Percentiles rank a stretch among this genome's conserved stretches.
These are phyloP conservation scores for Caenorhabditis doughertyi DNA, from an alignment of 2,888 invertebrate species.

Conservation along the genomic window DNA sequence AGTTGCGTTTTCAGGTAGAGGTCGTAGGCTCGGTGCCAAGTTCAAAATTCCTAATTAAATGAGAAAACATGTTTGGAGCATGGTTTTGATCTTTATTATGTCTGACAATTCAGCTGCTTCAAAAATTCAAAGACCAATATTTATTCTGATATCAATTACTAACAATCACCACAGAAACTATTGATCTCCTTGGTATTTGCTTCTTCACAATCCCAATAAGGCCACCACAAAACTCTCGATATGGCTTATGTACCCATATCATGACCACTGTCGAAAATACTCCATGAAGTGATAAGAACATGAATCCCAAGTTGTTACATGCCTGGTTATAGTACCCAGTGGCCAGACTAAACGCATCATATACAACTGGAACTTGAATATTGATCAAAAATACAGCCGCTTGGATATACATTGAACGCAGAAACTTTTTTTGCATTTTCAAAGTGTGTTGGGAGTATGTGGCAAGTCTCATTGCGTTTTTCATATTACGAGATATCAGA, in stretches of 20 bases:
- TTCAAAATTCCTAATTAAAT: too few relatives aligned
- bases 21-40: too few relatives aligned
- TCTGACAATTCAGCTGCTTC: too few relatives aligned
- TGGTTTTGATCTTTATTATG: too few relatives aligned
- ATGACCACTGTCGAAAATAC: background rate
- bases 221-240: constrained; percentile 15
- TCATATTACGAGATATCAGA: background rate
- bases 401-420: constrained; percentile 8
- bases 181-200: too few relatives aligned
- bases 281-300: constrained; percentile 9
- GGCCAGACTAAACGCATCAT: background rate
- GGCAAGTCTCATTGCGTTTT: background rate
- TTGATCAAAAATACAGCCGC: background rate
- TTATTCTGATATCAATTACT: too few relatives aligned
- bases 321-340: background rate
- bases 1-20: too few relatives aligned
- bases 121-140: too few relatives aligned
- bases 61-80: too few relatives aligned
- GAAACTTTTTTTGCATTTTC: constrained; percentile 13
- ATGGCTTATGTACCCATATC: constrained; percentile 17
- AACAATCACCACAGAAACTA: too few relatives aligned
- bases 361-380: constrained; percentile 5
- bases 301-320: background rate
- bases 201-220: background rate
- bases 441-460: constrained; percentile 3